Evolutionary conservation across 2,888 invertebrate species (phyloP), one percentile per base, ranked within the genome.

Genomic region (Morpho helenor): DNA sequence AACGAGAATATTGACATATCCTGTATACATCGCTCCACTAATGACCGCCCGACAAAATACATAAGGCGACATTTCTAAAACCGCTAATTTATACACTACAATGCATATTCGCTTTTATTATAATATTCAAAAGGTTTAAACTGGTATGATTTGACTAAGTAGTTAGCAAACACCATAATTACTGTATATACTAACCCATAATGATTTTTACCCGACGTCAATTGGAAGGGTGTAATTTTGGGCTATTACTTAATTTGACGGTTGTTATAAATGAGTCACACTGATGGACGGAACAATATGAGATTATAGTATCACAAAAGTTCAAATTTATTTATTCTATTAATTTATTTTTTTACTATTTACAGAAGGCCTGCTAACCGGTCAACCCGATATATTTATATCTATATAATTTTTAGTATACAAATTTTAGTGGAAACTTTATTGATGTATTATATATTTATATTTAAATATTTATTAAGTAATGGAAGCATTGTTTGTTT

Each of bases 161-260:
- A 56, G 42, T 55, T 40, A 44, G 47, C 10, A 22, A 39, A 9
- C 49, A 50, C 49, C 54, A 46, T 58, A 56, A 57, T 50, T 46
- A 31, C 59, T 54, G 8, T 43, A 57, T 58, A 44, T 60, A 52
- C 57, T 44, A 57, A 52, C 48, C 50, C 50, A 59, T 56, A 57
- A 43, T 48, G 47, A 9, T 47, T 48, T 52, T 44, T 42, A 47
- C 22, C 46, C 50, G 59, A 59, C 52, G 47, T 8, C 43, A 56
- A 51, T 47, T 42, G 50, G 47, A 58, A 40, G 49, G 54, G 54
- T 47, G 46, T 57, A 43, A 56, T 52, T 61, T 49, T 52, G 8
- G 51, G 55, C 23, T 42, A 40, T 59, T 54, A 54, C 50, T 49
- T n/a, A 57, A 31, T 58, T 52, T 55, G 45, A 40, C 39, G 41